Percentiles rank a stretch among this genome's conserved stretches.
These are phyloP conservation scores for Dermatemys mawii DNA, from an alignment of 2,113 vertebrate genomes.

Conservation along the genomic window DNA sequence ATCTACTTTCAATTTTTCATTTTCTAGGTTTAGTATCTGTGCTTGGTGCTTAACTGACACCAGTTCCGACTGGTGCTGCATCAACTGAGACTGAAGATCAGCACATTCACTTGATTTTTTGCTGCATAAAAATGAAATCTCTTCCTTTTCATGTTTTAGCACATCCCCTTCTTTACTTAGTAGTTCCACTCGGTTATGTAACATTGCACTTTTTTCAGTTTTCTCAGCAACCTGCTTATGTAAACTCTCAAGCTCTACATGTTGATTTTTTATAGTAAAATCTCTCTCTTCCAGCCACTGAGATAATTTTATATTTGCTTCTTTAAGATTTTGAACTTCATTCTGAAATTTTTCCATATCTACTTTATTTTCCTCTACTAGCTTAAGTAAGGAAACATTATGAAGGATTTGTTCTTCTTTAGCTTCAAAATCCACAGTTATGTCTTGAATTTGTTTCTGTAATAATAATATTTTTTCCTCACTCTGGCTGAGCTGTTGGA, in stretches of 20 bases:
- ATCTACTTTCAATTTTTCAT: slow-evolving; percentile 76
- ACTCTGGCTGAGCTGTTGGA: slow-evolving; percentile 70
- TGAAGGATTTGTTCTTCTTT: slow-evolving; percentile 78
- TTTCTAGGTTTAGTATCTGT: slow-evolving; percentile 77
- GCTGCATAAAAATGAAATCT: slow-evolving; percentile 61
- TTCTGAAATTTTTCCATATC: slow-evolving; percentile 55
- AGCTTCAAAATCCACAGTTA: slow-evolving; percentile 76
- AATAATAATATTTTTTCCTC: slow-evolving; percentile 77
- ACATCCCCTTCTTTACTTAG: slow-evolving; percentile 71
- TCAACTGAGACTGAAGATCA: slow-evolving; percentile 66
- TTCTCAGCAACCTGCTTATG: slow-evolving; percentile 75
- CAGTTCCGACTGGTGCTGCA: slow-evolving; percentile 62
- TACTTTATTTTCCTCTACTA: slow-evolving; percentile 62
- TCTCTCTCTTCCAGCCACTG: slow-evolving; percentile 76
- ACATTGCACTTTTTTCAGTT: slow-evolving; percentile 63
- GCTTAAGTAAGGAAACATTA: slow-evolving; percentile 52
- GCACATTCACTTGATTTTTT: slow-evolving; percentile 69
- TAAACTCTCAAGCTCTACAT: slow-evolving; percentile 66
- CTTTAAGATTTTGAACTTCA: slow-evolving; percentile 74
- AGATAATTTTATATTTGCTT: slow-evolving; percentile 58
- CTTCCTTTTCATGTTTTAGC: slow-evolving; percentile 73
- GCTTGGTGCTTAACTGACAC: slow-evolving; percentile 72
- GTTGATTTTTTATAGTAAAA: slow-evolving; percentile 46
- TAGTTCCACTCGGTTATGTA: slow-evolving; percentile 75
- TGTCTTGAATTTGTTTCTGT: slow-evolving; percentile 78